Percentiles rank a stretch among this genome's conserved stretches.
Conservation (phyloP, 2,888 invertebrate species). For the Malthinus flaveolus region DNA sequence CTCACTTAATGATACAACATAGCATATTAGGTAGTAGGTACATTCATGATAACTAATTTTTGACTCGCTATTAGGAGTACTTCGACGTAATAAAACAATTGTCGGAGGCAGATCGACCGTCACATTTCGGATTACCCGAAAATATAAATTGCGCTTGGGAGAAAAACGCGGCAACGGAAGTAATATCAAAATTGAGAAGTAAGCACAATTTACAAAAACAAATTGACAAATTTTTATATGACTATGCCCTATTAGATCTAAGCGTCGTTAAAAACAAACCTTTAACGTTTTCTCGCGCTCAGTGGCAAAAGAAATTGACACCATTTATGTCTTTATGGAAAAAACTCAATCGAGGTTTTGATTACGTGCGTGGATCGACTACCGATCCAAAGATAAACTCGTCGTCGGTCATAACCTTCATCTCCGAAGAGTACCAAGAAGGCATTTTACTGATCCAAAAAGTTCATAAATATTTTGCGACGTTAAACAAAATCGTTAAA, state of each 20-base stretch:
- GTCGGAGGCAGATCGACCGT: slow-evolving; percentile 73
- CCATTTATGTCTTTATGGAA: slow-evolving; percentile 83
- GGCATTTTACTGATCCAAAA: slow-evolving; percentile 63
- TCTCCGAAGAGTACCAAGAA: slow-evolving; percentile 64
- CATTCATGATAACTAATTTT: no score
- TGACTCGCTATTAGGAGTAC: slow-evolving; percentile 63
- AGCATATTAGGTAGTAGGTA: no score
- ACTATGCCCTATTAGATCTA: slow-evolving; percentile 38
- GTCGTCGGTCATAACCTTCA: slow-evolving; percentile 62
- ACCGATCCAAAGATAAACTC: slow-evolving; percentile 36
- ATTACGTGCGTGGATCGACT: slow-evolving; percentile 45
- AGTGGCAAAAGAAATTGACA: slow-evolving; percentile 65
- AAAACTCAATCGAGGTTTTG: slow-evolving; percentile 66
- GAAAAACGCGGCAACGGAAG: slow-evolving; percentile 63
- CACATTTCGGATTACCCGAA: slow-evolving; percentile 80
- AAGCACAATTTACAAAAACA: slow-evolving; percentile 15
- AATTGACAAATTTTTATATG: slow-evolving; percentile 21
- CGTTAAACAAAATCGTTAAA: slow-evolving; percentile 63
- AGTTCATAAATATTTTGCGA: slow-evolving; percentile 64
- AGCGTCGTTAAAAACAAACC: slow-evolving; percentile 25
- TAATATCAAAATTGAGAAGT: slow-evolving; percentile 68
- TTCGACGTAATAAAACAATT: slow-evolving; percentile 66
- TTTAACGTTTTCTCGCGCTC: slow-evolving; percentile 41
- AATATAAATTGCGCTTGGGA: slow-evolving; percentile 88
- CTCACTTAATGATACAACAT: no score